Conservation (phyloP, 2,888 invertebrate species). For the Ypsolopha scabrella region DNA sequence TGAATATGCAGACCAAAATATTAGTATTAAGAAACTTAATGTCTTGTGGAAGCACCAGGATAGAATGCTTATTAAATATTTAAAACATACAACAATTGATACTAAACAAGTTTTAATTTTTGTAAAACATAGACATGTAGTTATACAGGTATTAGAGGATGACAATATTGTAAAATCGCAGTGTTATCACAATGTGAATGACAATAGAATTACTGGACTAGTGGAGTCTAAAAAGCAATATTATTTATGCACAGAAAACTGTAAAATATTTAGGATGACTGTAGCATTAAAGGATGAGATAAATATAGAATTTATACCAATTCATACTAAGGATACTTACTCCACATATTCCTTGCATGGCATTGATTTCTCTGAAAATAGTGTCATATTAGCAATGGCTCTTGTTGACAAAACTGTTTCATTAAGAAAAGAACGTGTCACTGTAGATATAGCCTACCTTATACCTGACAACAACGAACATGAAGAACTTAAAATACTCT, state of each 20-base stretch:
- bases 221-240: slow-evolving; percentile 18
- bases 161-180: slow-evolving; percentile 28
- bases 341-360: slow-evolving; percentile 29
- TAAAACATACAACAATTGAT: slow-evolving; percentile 21
- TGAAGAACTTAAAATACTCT: slow-evolving; percentile 20
- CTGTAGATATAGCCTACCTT: slow-evolving; percentile 33
- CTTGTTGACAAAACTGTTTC: slow-evolving; percentile 30
- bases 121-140: slow-evolving; percentile 47
- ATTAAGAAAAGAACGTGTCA: slow-evolving; percentile 29
- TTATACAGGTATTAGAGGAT: slow-evolving; percentile 29
- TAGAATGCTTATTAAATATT: slow-evolving; percentile 30
- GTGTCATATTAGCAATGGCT: slow-evolving; percentile 26
- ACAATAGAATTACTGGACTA: slow-evolving; percentile 37
- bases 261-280: slow-evolving; percentile 31
- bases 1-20: slow-evolving; percentile 15
- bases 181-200: slow-evolving; percentile 37
- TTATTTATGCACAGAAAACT: slow-evolving; percentile 34
- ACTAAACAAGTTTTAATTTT: slow-evolving; percentile 32
- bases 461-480: slow-evolving; percentile 13
- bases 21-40: slow-evolving; percentile 18
- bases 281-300: slow-evolving; percentile 7
- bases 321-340: slow-evolving; percentile 30
- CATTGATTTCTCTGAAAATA: slow-evolving; percentile 30
- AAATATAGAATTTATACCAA: slow-evolving; percentile 17
- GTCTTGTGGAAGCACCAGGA: slow-evolving; percentile 41